These are phyloP conservation scores for Pseudomyrmex flavicornis DNA, from an alignment of 1,140 invertebrate genomes.

Conservation along the genomic window DNA sequence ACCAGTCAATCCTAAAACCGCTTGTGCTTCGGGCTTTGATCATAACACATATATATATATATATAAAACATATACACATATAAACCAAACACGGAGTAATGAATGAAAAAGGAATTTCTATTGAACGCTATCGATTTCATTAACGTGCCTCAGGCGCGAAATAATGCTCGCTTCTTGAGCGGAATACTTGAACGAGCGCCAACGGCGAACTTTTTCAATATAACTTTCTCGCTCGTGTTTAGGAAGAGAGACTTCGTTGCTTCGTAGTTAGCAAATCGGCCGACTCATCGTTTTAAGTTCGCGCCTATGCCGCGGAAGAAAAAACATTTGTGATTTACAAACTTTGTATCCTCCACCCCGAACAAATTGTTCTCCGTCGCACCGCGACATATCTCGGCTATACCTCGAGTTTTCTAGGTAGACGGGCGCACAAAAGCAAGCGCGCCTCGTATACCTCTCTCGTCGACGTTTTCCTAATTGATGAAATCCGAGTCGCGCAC, in stretches of 20 bases:
- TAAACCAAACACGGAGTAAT: too few relatives aligned
- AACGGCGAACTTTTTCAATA: constrained; percentile 54
- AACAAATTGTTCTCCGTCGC: not conserved
- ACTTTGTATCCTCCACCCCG: not conserved
- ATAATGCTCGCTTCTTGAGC: constrained; percentile 13
- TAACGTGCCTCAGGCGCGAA: constrained; percentile 25
- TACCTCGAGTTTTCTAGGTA: not conserved
- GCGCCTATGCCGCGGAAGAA: not conserved
- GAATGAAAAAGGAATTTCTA: constrained; percentile 7
- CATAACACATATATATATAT: too few relatives aligned
- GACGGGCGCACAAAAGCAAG: constrained; percentile 3
- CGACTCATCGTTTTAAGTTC: constrained; percentile 40
- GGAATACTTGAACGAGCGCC: constrained; percentile 21
- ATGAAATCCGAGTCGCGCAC: constrained; percentile 45
- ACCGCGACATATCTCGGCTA: too few relatives aligned
- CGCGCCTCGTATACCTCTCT: constrained; percentile 17
- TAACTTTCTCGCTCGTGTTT: constrained; percentile 48
- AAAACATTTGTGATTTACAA: constrained; percentile 15
- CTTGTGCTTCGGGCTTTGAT: too few relatives aligned
- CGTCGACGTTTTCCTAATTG: constrained; percentile 43
- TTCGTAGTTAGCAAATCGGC: constrained; percentile 35
- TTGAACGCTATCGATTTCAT: constrained; percentile 17
- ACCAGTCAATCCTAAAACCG: too few relatives aligned
- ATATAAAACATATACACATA: too few relatives aligned
- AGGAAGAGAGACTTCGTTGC: constrained; percentile 4